A percentile compares a stretch with the other conserved stretches of the same genome.
Evolutionary conservation across 2,113 vertebrate species (phyloP).

Genomic region (Lepisosteus osseus): DNA sequence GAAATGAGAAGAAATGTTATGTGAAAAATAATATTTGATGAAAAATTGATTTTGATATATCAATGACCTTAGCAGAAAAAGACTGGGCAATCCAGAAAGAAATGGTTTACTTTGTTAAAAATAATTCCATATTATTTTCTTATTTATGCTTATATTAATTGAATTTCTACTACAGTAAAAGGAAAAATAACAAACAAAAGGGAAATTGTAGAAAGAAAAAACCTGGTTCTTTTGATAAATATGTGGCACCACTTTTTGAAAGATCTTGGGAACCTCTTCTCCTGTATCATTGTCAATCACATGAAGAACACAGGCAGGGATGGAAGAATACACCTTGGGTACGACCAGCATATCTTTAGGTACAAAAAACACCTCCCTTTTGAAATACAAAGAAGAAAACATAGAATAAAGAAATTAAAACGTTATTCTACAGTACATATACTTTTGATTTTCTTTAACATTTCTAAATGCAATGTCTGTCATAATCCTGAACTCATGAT

Average conservation of each 20-base stretch:
- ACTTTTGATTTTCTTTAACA: not conserved
- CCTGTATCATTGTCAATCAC: constrained; percentile 86
- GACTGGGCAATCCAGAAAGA: not conserved
- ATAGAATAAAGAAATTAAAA: not conserved
- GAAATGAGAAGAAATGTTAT: no score
- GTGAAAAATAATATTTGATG: no score
- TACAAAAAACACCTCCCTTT: constrained; percentile 81
- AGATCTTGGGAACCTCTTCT: constrained; percentile 70
- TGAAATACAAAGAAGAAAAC: constrained; percentile 14
- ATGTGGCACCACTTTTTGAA: constrained; percentile 64
- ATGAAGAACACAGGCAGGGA: constrained; percentile 70
- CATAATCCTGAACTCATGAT: no score
- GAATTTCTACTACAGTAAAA: no score
- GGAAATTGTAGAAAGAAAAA: constrained; percentile 19
- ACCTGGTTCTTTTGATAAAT: constrained; percentile 86
- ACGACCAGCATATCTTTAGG: constrained; percentile 75
- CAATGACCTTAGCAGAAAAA: not conserved
- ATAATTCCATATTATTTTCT: no score
- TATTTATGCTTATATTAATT: no score
- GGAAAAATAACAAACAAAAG: no score
- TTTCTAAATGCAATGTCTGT: not conserved
- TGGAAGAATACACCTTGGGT: constrained; percentile 68
- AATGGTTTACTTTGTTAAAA: not conserved
- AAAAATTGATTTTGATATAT: no score
- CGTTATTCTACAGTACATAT: not conserved